Conservation (phyloP, 2,797 vertebrate genomes). For the Enteromius treurensis region DNA sequence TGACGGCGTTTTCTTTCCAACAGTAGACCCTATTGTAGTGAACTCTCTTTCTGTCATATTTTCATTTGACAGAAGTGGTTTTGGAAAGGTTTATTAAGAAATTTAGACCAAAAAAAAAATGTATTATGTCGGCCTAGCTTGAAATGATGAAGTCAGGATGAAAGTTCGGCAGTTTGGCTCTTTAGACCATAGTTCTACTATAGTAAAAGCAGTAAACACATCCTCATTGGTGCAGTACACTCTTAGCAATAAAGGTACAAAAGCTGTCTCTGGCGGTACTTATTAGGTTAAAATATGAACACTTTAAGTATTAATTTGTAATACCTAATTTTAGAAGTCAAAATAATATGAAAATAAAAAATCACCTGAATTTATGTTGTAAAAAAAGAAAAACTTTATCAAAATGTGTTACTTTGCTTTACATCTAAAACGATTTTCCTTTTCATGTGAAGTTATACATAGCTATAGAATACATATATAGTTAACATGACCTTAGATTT, state of each 20-base stretch:
- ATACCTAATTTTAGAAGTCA: background rate
- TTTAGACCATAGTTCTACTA: background rate
- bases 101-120: background rate
- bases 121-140: background rate
- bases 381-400: background rate
- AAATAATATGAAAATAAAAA: background rate
- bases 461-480: no score
- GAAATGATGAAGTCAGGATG: background rate
- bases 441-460: background rate
- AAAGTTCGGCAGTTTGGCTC: background rate
- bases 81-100: conserved; percentile 5
- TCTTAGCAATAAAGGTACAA: no score
- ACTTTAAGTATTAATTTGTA: no score
- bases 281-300: no score
- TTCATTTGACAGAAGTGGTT: conserved; percentile 6
- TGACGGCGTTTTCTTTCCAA: background rate
- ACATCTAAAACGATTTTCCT: background rate
- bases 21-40: background rate
- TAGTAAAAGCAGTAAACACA: background rate
- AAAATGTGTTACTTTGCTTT: background rate
- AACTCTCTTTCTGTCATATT: conserved; percentile 9
- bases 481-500: background rate
- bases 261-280: no score
- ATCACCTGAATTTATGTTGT: background rate
- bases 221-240: background rate